A percentile compares a stretch with the other conserved stretches of the same genome.
Evolutionary conservation across 2,797 vertebrate species (phyloP).

Genomic region (Pangasius macronema): DNA sequence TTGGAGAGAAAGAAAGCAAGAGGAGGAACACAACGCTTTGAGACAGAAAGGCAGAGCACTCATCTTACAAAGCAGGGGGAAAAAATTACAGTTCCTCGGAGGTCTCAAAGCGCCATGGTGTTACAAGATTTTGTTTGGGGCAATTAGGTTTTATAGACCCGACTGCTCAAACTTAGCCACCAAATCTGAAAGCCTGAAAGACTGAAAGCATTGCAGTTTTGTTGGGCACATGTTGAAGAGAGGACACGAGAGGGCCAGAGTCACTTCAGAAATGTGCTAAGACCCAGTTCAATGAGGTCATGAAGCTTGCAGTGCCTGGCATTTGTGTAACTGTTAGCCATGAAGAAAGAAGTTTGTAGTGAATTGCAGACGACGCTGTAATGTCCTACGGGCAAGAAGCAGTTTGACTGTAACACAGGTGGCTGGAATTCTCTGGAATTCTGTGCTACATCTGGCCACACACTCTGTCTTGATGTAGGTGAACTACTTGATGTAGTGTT

Average conservation of each 20-base stretch:
- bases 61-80: slow-evolving; percentile 49
- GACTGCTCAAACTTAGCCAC: slow-evolving; percentile 59
- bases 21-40: slow-evolving; percentile 15
- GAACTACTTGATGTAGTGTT: slow-evolving; percentile 56
- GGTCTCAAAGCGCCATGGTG: slow-evolving; percentile 55
- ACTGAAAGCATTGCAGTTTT: slow-evolving; percentile 40
- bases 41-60: slow-evolving; percentile 35
- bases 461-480: slow-evolving; percentile 68
- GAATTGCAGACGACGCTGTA: slow-evolving; percentile 14
- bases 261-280: background rate
- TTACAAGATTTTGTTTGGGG: slow-evolving; percentile 65
- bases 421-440: slow-evolving; percentile 56
- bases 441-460: slow-evolving; percentile 69
- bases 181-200: slow-evolving; percentile 57
- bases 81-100: slow-evolving; percentile 52
- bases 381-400: slow-evolving; percentile 21
- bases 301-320: slow-evolving; percentile 21
- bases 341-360: slow-evolving; percentile 22
- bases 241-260: slow-evolving; percentile 15
- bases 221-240: background rate
- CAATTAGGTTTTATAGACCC: slow-evolving; percentile 72
- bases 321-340: slow-evolving; percentile 15
- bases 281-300: slow-evolving; percentile 20
- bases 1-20: slow-evolving; percentile 45
- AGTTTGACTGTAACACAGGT: slow-evolving; percentile 57